Percentiles rank a stretch among this genome's conserved stretches.
phyloP scores from a whole-genome alignment of 92 coral and sea anemone species.

The Bergia sp. region DNA sequence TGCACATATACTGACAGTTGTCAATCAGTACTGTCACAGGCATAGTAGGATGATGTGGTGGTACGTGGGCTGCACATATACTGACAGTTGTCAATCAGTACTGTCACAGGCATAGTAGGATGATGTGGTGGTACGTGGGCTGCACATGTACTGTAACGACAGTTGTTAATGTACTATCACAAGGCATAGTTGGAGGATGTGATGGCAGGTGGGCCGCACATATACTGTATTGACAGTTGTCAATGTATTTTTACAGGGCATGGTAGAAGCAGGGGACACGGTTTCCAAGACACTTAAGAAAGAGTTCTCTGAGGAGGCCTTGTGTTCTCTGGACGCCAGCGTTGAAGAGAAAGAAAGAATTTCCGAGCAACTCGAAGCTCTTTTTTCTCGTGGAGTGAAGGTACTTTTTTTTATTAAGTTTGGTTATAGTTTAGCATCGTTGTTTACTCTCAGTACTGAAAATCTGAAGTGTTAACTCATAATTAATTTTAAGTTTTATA shows the following conservation, averaged over 20 bases:
- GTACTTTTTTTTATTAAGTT: conserved; percentile 32
- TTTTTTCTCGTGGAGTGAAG: conserved; percentile 71
- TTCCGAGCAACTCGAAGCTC: conserved; percentile 53
- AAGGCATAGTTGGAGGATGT: conserved; percentile 70
- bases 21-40: no score
- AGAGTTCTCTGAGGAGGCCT: conserved; percentile 76
- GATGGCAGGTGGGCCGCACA: not conserved
- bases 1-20: not conserved
- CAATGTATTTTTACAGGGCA: conserved; percentile 55
- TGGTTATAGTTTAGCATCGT: not conserved
- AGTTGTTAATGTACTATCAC: not conserved
- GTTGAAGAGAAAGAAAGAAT: conserved; percentile 54
- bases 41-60: no score
- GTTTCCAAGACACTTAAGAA: conserved; percentile 61
- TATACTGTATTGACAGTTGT: not conserved
- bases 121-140: not conserved
- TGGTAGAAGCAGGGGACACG: conserved; percentile 78
- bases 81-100: not conserved
- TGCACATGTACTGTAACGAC: no score
- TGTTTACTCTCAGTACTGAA: not conserved
- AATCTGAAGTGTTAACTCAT: not conserved
- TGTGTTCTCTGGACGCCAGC: conserved; percentile 56
- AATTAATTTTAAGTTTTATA: no score
- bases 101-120: conserved; percentile 59
- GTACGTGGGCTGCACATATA: no score